Evolutionary conservation across 1,140 invertebrate species (phyloP).

Genomic region (Drosophila setifemur): DNA sequence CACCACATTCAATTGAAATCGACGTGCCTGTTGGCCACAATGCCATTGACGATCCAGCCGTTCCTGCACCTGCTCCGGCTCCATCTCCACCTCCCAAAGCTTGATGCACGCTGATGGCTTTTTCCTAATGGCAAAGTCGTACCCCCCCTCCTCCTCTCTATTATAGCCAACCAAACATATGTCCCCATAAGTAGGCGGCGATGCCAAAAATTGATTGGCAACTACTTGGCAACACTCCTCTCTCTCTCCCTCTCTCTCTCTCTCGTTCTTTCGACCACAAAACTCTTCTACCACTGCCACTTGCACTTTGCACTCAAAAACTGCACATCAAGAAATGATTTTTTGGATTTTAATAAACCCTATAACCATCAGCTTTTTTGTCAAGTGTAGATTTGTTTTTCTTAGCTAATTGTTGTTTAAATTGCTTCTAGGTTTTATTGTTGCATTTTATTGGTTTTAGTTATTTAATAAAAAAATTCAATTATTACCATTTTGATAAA

Average conservation of each 20-base stretch:
- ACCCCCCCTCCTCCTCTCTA: neutral
- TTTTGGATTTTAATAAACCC: no score
- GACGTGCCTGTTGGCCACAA: conserved; percentile 76
- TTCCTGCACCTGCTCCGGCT: neutral
- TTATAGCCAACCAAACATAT: neutral
- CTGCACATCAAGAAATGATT: neutral
- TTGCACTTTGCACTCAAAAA: conserved; percentile 3
- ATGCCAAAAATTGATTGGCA: conserved; percentile 76
- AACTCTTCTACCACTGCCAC: conserved; percentile 2
- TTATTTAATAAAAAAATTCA: no score
- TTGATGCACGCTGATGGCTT: conserved; percentile 9
- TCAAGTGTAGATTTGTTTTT: no score
- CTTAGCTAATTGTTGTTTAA: no score
- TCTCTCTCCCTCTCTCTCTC: no score
- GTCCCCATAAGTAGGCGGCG: conserved; percentile 38
- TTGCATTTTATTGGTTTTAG: no score
- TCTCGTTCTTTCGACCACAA: conserved; percentile 16
- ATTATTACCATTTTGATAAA: no score
- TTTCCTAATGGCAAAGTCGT: conserved; percentile 10
- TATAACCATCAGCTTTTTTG: no score
- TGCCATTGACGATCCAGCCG: conserved; percentile 53
- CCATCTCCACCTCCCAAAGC: no score
- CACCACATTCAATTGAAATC: conserved; percentile 77
- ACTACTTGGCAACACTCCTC: conserved; percentile 11
- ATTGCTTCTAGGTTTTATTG: no score